Evolutionary conservation across 1,140 invertebrate genomes (phyloP).

Genomic region (Pseudomyrmex flavicornis): DNA sequence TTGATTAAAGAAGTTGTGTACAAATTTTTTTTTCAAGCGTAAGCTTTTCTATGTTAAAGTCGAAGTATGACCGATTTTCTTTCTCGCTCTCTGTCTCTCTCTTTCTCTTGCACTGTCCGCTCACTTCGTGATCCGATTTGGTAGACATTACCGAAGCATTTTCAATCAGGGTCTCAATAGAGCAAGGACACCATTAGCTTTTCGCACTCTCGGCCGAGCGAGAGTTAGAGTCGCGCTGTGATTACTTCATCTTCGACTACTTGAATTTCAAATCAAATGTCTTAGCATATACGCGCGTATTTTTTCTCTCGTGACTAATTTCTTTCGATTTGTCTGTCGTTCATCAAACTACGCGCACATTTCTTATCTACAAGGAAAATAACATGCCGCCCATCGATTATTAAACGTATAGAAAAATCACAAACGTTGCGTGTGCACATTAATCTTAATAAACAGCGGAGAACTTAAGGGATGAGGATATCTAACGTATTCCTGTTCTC

Average conservation of each 20-base stretch:
- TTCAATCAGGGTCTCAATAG: constrained; percentile 68
- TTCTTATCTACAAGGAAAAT: constrained; percentile 13
- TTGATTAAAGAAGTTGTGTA: constrained; percentile 47
- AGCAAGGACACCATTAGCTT: constrained; percentile 70
- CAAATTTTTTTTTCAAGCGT: constrained; percentile 54
- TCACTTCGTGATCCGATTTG: constrained; percentile 71
- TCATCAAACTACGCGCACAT: constrained; percentile 7
- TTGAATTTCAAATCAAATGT: constrained; percentile 40
- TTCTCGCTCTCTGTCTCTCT: too few species aligned
- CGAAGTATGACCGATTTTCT: too few species aligned
- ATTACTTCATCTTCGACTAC: constrained; percentile 63
- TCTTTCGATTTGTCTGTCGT: constrained; percentile 27
- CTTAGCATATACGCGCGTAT: background rate
- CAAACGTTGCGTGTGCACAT: constrained; percentile 21
- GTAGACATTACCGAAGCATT: constrained; percentile 68
- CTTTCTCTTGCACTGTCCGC: constrained; percentile 41
- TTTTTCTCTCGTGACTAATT: constrained; percentile 37
- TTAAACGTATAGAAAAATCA: constrained; percentile 22
- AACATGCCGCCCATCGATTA: constrained; percentile 11
- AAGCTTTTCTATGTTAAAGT: constrained; percentile 53
- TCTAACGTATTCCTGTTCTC: background rate
- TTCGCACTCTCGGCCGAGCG: constrained; percentile 68
- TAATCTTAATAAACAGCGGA: constrained; percentile 26
- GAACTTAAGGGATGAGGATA: constrained; percentile 15
- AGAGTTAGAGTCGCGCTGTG: constrained; percentile 50